Percentiles rank a stretch among this genome's conserved stretches.
These are phyloP conservation scores for Gallinago jamesoni DNA, from an alignment of 2,113 vertebrate genomes.

Conservation along the genomic window DNA sequence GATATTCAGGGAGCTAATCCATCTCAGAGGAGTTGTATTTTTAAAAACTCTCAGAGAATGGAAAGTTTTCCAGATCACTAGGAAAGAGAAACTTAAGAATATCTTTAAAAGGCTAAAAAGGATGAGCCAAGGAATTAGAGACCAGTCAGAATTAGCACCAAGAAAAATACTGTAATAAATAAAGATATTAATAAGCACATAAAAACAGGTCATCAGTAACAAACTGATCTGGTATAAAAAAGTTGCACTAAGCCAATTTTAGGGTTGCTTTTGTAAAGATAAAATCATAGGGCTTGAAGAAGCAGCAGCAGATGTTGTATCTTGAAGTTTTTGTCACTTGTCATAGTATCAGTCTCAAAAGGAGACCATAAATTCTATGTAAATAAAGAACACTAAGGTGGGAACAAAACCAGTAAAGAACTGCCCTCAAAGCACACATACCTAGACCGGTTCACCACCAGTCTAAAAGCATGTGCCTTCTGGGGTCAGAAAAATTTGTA, in stretches of 20 bases:
- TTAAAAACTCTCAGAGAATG: background rate
- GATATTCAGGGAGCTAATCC: background rate
- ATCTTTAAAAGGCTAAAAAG: background rate
- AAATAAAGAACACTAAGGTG: constrained; percentile 6
- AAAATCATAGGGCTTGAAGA: background rate
- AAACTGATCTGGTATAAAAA: background rate
- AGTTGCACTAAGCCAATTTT: background rate
- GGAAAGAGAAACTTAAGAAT: background rate
- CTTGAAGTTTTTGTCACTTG: background rate
- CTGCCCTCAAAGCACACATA: background rate
- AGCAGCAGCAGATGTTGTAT: background rate
- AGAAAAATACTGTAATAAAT: constrained; percentile 8
- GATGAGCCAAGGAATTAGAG: background rate
- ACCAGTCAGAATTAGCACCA: background rate
- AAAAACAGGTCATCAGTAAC: background rate
- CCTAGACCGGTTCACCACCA: background rate
- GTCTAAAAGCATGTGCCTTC: background rate
- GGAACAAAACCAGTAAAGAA: background rate
- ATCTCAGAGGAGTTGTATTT: background rate
- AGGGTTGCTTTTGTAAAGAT: background rate
- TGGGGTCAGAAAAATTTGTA: background rate
- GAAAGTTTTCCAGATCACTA: background rate
- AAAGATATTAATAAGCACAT: background rate
- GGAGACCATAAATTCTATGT: background rate
- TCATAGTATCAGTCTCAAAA: background rate